Percentiles rank a stretch among this genome's conserved stretches.
phyloP scores from a whole-genome alignment of 1,140 invertebrate genomes.

The Drosophila athabasca region DNA sequence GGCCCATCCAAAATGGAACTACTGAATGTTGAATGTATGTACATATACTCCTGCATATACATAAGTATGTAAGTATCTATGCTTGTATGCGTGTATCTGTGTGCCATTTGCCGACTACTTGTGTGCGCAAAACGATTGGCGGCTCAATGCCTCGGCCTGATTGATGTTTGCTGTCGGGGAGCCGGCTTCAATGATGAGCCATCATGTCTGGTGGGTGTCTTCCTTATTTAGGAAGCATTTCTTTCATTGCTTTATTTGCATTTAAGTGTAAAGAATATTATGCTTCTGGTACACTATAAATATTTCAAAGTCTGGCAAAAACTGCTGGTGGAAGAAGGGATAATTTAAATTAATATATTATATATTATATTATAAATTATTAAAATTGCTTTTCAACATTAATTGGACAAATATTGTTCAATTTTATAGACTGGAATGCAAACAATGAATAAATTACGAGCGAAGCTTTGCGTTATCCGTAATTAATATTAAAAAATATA shows the following conservation, averaged over 20 bases:
- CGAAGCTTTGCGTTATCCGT: no score
- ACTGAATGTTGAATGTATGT: constrained; percentile 6
- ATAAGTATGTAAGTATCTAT: background rate
- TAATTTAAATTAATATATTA: no score
- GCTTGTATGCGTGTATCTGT: background rate
- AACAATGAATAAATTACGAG: no score
- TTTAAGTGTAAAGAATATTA: no score
- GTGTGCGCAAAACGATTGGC: constrained; percentile 25
- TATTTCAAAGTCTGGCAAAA: no score
- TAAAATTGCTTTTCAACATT: no score
- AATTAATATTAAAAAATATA: no score
- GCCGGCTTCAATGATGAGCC: constrained; percentile 36
- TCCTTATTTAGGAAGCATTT: constrained; percentile 21
- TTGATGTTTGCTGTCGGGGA: constrained; percentile 51
- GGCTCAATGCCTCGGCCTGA: constrained; percentile 29
- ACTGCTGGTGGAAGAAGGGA: no score
- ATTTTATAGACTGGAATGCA: no score
- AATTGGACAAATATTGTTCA: no score
- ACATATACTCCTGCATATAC: background rate
- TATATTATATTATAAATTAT: no score
- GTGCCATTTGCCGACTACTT: constrained; percentile 22
- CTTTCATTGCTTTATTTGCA: background rate
- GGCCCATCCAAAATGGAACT: constrained; percentile 26
- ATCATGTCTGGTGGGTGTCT: constrained; percentile 23
- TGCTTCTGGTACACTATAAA: no score